Conservation (phyloP, 2,797 vertebrate species). For the Enteromius afrohamiltoni region DNA sequence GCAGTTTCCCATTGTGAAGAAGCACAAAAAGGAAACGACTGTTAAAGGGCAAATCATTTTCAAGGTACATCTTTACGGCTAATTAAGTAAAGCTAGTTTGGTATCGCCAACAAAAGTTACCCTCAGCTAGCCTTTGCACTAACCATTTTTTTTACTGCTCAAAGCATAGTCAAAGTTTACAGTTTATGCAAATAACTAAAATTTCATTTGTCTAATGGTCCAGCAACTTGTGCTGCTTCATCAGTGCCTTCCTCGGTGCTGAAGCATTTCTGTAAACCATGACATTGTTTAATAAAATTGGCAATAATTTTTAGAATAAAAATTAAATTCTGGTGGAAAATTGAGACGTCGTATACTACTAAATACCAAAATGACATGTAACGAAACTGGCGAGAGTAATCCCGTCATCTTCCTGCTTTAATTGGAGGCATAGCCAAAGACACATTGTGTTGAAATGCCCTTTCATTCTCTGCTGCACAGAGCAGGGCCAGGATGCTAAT, state of each 20-base stretch:
- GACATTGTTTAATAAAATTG: neutral
- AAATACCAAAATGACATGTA: slow-evolving; percentile 1
- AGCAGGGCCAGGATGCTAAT: slow-evolving; percentile 56
- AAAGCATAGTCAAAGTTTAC: neutral
- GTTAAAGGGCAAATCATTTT: neutral
- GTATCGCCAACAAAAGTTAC: neutral
- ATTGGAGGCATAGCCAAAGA: slow-evolving; percentile 49
- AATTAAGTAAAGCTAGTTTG: neutral
- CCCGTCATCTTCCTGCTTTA: neutral
- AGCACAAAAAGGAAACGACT: neutral
- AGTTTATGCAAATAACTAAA: neutral
- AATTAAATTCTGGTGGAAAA: too few relatives aligned
- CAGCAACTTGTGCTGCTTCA: neutral
- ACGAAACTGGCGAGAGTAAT: neutral
- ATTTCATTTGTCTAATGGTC: neutral
- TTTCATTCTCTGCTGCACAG: slow-evolving; percentile 40
- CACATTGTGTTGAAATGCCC: slow-evolving; percentile 43
- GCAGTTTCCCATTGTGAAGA: neutral
- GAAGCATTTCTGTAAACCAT: neutral
- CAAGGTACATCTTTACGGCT: neutral
- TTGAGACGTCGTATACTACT: neutral
- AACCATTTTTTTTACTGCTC: neutral
- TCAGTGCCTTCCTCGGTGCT: neutral
- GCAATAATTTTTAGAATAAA: neutral
- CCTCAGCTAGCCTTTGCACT: neutral